Percentiles rank a stretch among this genome's conserved stretches.
Evolutionary conservation across 2,888 invertebrate genomes (phyloP).

Genomic region (Oscheius onirici): DNA sequence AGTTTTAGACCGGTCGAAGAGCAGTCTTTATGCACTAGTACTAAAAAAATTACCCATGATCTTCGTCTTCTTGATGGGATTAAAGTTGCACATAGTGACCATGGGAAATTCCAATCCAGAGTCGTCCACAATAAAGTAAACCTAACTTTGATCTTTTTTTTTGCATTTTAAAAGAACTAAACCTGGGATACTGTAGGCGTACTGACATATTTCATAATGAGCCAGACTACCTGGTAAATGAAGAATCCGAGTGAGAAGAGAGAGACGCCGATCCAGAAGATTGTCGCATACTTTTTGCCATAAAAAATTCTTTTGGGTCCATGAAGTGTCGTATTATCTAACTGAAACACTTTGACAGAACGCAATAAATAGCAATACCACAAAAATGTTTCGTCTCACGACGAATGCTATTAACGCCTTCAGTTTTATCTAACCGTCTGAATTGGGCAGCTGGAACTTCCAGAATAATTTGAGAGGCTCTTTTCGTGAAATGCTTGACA

Average conservation of each 20-base stretch:
- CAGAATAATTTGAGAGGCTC: conserved; percentile 61
- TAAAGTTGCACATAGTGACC: conserved; percentile 67
- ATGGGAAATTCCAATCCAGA: conserved; percentile 62
- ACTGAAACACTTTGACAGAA: conserved; percentile 16
- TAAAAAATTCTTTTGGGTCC: conserved; percentile 64
- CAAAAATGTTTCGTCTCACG: conserved; percentile 67
- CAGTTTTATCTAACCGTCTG: conserved; percentile 59
- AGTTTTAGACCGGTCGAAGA: no score
- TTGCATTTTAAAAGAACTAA: no score
- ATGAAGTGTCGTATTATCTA: conserved; percentile 68
- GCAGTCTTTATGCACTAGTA: neutral
- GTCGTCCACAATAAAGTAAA: conserved; percentile 63
- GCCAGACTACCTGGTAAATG: conserved; percentile 50
- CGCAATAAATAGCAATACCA: conserved; percentile 40
- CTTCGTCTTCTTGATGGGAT: conserved; percentile 58
- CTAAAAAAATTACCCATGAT: conserved; percentile 55
- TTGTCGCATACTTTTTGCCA: conserved; percentile 43
- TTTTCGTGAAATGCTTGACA: conserved; percentile 37
- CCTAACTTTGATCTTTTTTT: no score
- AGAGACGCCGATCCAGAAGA: conserved; percentile 60
- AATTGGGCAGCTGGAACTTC: conserved; percentile 64
- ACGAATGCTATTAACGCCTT: conserved; percentile 60
- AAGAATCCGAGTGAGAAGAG: conserved; percentile 53
- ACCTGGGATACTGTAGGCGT: conserved; percentile 66
- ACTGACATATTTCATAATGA: conserved; percentile 52